Evolutionary conservation across 1,140 invertebrate species (phyloP).

Genomic region (Campoletis sonorensis): DNA sequence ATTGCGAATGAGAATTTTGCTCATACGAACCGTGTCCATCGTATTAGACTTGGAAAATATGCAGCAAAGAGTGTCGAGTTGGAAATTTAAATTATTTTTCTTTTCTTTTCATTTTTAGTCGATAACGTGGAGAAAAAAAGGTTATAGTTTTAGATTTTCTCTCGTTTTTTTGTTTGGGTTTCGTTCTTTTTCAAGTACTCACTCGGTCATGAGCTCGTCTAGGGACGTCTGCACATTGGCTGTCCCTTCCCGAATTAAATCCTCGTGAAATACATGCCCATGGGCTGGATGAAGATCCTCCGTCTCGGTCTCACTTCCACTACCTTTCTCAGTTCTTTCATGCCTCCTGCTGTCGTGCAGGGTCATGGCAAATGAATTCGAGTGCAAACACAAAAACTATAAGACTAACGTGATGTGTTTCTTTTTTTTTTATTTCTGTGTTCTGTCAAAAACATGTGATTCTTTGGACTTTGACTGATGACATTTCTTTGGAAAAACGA

Average conservation of each 20-base stretch:
- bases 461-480: too few relatives aligned
- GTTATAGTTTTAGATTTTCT: not conserved
- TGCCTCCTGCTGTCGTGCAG: constrained; percentile 73
- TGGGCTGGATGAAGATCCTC: constrained; percentile 72
- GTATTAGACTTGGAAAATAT: constrained; percentile 15
- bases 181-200: constrained; percentile 72
- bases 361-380: constrained; percentile 62
- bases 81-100: not conserved
- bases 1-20: not conserved
- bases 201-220: constrained; percentile 77
- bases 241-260: constrained; percentile 68
- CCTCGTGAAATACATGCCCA: constrained; percentile 73
- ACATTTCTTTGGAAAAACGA: too few relatives aligned
- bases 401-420: constrained; percentile 24
- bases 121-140: not conserved
- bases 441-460: constrained; percentile 41
- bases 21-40: not conserved
- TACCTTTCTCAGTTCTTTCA: constrained; percentile 75
- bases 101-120: not conserved
- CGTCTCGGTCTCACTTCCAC: constrained; percentile 75
- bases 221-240: constrained; percentile 71
- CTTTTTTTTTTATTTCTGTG: constrained; percentile 32
- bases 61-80: not conserved
- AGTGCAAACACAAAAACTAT: constrained; percentile 60
- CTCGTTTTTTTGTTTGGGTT: not conserved